Conservation (phyloP, 2,797 vertebrate genomes). For the Petrocephalus sullivani region DNA sequence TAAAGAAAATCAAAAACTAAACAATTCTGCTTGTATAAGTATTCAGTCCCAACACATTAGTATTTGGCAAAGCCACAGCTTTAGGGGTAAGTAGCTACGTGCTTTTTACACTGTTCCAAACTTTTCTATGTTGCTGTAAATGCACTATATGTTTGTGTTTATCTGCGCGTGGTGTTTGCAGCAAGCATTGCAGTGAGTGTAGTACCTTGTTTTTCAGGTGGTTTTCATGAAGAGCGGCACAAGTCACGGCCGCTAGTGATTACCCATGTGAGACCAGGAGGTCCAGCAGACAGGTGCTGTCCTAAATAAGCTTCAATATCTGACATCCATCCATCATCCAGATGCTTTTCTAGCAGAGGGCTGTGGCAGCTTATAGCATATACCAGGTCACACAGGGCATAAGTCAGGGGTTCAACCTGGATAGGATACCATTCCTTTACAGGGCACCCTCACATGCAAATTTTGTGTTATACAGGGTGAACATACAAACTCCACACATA, state of each 20-base stretch:
- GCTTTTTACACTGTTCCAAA: not conserved
- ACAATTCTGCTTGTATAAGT: not conserved
- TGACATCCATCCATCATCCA: not conserved
- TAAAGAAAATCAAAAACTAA: not conserved
- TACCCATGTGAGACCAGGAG: conserved; percentile 85
- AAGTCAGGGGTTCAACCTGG: not conserved
- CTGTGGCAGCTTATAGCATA: not conserved
- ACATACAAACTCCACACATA: not conserved
- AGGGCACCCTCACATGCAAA: not conserved
- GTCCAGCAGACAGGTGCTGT: conserved; percentile 88
- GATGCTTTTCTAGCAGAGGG: not conserved
- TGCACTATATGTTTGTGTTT: not conserved
- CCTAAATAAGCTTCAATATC: not conserved
- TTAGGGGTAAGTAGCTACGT: no score
- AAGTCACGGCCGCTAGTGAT: conserved; percentile 87
- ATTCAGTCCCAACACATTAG: not conserved
- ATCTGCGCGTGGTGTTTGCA: not conserved
- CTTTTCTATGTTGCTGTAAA: not conserved
- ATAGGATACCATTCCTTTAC: not conserved
- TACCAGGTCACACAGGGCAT: not conserved
- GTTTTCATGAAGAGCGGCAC: conserved; percentile 88
- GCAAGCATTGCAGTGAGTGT: not conserved
- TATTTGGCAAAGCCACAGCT: no score
- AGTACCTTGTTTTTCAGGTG: conserved; percentile 60
- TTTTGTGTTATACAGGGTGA: not conserved